Evolutionary conservation across 2,113 vertebrate species (phyloP).

Genomic region (Oreochromis niloticus): DNA sequence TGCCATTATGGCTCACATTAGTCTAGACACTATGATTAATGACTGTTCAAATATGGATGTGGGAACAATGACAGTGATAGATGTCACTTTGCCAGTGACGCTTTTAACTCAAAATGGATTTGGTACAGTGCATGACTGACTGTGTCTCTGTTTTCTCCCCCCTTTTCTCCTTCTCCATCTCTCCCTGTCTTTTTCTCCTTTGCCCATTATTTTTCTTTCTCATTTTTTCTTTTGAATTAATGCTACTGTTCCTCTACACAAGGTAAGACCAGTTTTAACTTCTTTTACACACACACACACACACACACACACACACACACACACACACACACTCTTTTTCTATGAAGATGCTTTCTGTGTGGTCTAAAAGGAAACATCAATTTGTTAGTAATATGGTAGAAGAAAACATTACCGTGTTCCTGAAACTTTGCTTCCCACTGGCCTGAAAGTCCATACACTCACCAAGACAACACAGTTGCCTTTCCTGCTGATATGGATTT

Average conservation of each 20-base stretch:
- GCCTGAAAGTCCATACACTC: neutral
- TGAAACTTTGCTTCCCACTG: neutral
- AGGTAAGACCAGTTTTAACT: conserved; percentile 47
- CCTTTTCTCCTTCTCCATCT: neutral
- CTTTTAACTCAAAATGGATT: conserved; percentile 50
- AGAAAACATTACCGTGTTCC: neutral
- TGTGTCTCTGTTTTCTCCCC: conserved; percentile 17
- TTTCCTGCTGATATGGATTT: conserved; percentile 18
- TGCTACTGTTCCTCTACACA: neutral
- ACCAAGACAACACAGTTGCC: neutral
- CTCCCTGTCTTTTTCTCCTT: neutral
- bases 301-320: neutral
- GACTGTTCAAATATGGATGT: conserved; percentile 46
- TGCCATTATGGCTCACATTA: conserved; percentile 46
- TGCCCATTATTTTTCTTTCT: neutral
- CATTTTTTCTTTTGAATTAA: neutral
- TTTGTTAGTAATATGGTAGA: neutral
- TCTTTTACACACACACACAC: neutral
- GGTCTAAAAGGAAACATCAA: neutral
- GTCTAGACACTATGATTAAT: conserved; percentile 53
- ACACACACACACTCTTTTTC: neutral
- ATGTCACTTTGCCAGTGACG: conserved; percentile 49
- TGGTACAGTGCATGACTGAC: conserved; percentile 39
- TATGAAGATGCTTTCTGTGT: neutral
- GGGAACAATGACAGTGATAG: conserved; percentile 56